Percentiles rank a stretch among this genome's conserved stretches.
Evolutionary conservation across 2,888 invertebrate species (phyloP).

Genomic region (Aphelenchoides bicaudatus): DNA sequence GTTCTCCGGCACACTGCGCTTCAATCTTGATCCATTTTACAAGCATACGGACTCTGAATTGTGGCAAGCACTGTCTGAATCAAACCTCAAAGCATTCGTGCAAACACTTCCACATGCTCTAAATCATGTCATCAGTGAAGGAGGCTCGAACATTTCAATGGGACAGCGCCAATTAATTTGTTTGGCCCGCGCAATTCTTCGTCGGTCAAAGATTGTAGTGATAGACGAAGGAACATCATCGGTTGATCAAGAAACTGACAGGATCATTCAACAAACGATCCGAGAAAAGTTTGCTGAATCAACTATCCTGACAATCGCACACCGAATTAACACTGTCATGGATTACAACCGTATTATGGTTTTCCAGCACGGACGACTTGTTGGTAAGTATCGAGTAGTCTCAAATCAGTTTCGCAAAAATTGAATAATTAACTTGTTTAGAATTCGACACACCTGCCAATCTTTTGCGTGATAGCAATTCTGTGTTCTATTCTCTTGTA

Average conservation of each 20-base stretch:
- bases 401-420: no score
- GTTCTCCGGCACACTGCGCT: constrained; percentile 73
- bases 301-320: constrained; percentile 67
- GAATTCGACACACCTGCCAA: constrained; percentile 62
- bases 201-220: constrained; percentile 65
- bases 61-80: constrained; percentile 81
- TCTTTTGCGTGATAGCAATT: constrained; percentile 58
- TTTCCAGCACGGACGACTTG: constrained; percentile 61
- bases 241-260: constrained; percentile 59
- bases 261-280: constrained; percentile 66
- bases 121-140: constrained; percentile 79
- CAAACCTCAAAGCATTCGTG: constrained; percentile 82
- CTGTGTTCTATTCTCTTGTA: constrained; percentile 62
- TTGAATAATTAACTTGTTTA: no score
- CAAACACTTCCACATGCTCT: constrained; percentile 72
- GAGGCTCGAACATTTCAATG: constrained; percentile 85
- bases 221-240: constrained; percentile 66
- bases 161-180: constrained; percentile 65
- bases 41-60: constrained; percentile 74
- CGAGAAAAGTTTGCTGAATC: constrained; percentile 77
- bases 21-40: constrained; percentile 87
- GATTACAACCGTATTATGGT: constrained; percentile 71
- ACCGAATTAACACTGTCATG: constrained; percentile 85
- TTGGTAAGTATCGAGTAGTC: no score
- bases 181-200: constrained; percentile 63